Evolutionary conservation across 2,113 vertebrate genomes (phyloP).

Genomic region (Tinamus guttatus): DNA sequence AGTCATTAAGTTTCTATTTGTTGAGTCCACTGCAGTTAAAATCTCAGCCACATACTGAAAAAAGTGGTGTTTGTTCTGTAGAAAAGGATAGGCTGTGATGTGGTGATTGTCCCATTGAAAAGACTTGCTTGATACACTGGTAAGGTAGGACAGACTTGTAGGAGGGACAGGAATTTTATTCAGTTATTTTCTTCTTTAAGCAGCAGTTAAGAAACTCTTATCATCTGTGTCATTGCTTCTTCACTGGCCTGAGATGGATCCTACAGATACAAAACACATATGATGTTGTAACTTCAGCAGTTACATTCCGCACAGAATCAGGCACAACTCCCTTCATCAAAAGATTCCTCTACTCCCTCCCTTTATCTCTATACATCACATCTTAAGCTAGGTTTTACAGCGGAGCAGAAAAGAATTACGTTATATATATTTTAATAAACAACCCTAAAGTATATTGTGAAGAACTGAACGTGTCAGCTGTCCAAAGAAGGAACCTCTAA

Average conservation of each 20-base stretch:
- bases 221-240: conserved; percentile 94
- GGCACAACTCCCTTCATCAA: background rate
- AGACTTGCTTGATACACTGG: conserved; percentile 56
- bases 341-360: background rate
- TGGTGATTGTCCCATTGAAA: conserved; percentile 53
- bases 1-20: conserved; percentile 27
- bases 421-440: background rate
- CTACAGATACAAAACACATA: conserved; percentile 70
- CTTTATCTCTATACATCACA: background rate
- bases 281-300: background rate
- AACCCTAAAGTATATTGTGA: background rate
- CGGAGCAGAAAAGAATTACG: background rate
- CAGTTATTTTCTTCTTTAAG: conserved; percentile 6
- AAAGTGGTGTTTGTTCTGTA: conserved; percentile 64
- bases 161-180: conserved; percentile 39
- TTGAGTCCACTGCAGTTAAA: conserved; percentile 58
- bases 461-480: background rate
- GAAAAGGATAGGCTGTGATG: conserved; percentile 67
- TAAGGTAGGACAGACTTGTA: conserved; percentile 51
- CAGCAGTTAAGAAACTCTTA: conserved; percentile 89
- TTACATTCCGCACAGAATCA: background rate
- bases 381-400: background rate
- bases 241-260: conserved; percentile 87
- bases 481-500: background rate
- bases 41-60: conserved; percentile 51